Evolutionary conservation across 2,888 invertebrate species (phyloP).

Genomic region (Protophormia terraenovae): DNA sequence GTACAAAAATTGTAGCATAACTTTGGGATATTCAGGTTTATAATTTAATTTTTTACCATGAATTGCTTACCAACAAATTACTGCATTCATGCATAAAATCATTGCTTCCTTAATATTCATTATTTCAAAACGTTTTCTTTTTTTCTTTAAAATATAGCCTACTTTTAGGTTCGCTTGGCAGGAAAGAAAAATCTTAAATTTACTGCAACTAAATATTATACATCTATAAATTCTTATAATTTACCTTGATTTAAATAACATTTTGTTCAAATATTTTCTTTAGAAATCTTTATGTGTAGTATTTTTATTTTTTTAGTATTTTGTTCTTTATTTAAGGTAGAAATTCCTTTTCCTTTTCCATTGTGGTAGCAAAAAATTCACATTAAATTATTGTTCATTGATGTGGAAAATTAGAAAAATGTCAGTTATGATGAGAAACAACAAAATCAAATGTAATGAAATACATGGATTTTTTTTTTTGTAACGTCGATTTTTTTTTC

Average conservation of each 20-base stretch:
- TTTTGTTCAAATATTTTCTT: background rate
- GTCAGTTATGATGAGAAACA: constrained; percentile 69
- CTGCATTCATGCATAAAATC: too few relatives aligned
- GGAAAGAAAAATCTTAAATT: background rate
- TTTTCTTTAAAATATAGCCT: background rate
- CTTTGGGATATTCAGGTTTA: too few relatives aligned
- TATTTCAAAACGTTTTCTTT: too few relatives aligned
- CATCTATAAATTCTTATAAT: background rate
- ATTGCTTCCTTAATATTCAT: too few relatives aligned
- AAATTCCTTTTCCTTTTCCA: background rate
- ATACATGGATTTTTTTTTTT: constrained; percentile 12
- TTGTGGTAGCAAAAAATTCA: background rate
- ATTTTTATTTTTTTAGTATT: background rate
- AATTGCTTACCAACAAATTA: too few relatives aligned
- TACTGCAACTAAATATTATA: background rate
- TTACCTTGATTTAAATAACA: background rate
- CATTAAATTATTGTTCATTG: constrained; percentile 70
- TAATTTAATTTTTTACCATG: too few relatives aligned
- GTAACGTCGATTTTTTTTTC: background rate
- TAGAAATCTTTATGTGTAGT: background rate
- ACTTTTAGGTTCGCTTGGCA: background rate
- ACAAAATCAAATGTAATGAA: constrained; percentile 45
- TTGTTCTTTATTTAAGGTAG: background rate
- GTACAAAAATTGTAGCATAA: too few relatives aligned
- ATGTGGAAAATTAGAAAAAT: constrained; percentile 78